Percentiles rank a stretch among this genome's conserved stretches.
These are phyloP conservation scores for Leptoteleia sp. DNA, from an alignment of 1,140 invertebrate genomes.

Conservation along the genomic window DNA sequence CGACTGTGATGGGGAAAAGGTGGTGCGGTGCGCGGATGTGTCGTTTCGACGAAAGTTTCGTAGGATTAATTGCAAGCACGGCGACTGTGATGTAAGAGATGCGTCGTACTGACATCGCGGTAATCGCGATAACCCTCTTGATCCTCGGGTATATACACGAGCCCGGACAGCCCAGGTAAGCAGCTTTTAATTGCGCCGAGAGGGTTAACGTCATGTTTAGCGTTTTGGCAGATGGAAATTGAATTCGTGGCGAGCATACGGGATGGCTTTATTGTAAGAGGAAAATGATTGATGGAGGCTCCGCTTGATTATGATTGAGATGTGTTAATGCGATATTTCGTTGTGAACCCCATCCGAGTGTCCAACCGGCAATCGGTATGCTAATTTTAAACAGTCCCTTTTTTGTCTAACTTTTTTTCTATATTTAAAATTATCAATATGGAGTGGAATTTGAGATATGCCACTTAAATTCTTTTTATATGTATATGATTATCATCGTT, in stretches of 20 bases:
- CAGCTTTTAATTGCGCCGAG: constrained; percentile 43
- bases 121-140: constrained; percentile 80
- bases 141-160: constrained; percentile 78
- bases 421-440: too few species aligned
- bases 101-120: constrained; percentile 81
- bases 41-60: constrained; percentile 66
- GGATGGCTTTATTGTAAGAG: constrained; percentile 37
- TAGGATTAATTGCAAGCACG: constrained; percentile 74
- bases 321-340: constrained; percentile 14
- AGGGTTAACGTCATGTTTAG: constrained; percentile 45
- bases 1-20: constrained; percentile 62
- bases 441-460: too few species aligned
- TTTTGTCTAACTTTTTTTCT: too few species aligned
- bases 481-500: too few species aligned
- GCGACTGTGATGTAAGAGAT: constrained; percentile 81
- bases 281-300: constrained; percentile 33
- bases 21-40: constrained; percentile 52
- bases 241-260: constrained; percentile 17
- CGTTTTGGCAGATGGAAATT: constrained; percentile 46
- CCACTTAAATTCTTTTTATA: too few species aligned
- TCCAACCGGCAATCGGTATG: background rate
- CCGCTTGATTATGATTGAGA: constrained; percentile 19
- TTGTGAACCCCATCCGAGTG: too few species aligned
- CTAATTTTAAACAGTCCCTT: too few species aligned
- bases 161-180: constrained; percentile 77